phyloP scores from a whole-genome alignment of 2,888 invertebrate genomes.

The Saturnia pavonia region DNA sequence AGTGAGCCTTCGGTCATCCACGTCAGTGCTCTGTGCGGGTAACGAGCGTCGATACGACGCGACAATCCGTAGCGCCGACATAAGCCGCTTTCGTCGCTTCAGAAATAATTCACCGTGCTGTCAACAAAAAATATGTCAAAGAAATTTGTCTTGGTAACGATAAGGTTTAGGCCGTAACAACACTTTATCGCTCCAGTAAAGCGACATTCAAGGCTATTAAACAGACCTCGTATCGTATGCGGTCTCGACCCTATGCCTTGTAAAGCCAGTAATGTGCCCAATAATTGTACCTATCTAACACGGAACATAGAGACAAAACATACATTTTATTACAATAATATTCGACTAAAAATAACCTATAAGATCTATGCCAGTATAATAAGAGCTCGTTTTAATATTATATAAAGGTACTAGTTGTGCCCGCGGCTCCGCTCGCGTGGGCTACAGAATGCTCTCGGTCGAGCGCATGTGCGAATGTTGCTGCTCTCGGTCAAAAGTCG shows the following conservation, averaged over 20 bases:
- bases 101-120: conserved; percentile 53
- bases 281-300: conserved; percentile 19
- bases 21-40: conserved; percentile 35
- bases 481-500: too few species aligned
- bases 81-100: conserved; percentile 45
- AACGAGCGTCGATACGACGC: conserved; percentile 61
- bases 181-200: conserved; percentile 33
- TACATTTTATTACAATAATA: conserved; percentile 12
- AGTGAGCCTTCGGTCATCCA: conserved; percentile 16
- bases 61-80: conserved; percentile 40
- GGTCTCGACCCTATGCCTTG: conserved; percentile 14
- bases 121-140: conserved; percentile 62
- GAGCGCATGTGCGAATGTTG: too few species aligned
- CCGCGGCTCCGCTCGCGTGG: too few species aligned
- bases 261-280: conserved; percentile 18
- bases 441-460: too few species aligned
- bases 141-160: conserved; percentile 52
- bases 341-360: not conserved
- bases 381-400: not conserved
- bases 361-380: not conserved
- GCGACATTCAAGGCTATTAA: conserved; percentile 20
- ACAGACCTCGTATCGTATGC: conserved; percentile 18
- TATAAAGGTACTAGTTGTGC: not conserved
- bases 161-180: conserved; percentile 46
- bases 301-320: conserved; percentile 15